Percentiles rank a stretch among this genome's conserved stretches.
Evolutionary conservation across 2,113 vertebrate genomes (phyloP).

Genomic region (Onychostruthus taczanowskii): DNA sequence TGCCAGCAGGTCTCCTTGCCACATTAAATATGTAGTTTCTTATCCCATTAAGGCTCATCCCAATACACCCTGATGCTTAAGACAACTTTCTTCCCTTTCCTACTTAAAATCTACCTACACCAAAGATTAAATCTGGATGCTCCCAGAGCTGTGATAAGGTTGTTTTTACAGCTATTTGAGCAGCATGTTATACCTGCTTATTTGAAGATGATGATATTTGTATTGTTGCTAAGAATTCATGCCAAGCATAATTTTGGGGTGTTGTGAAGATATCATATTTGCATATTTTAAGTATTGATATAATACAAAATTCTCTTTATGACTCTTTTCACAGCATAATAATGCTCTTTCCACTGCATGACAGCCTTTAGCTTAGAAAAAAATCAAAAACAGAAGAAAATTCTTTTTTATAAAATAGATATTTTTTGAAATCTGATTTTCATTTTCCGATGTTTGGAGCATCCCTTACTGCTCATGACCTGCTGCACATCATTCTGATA

Average conservation of each 20-base stretch:
- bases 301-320: constrained; percentile 60
- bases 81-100: constrained; percentile 5
- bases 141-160: constrained; percentile 27
- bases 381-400: neutral
- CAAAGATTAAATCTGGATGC: constrained; percentile 34
- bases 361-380: constrained; percentile 18
- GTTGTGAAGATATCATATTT: constrained; percentile 45
- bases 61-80: neutral
- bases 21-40: neutral
- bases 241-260: constrained; percentile 51
- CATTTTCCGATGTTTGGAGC: neutral
- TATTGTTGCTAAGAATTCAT: constrained; percentile 56
- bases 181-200: constrained; percentile 42
- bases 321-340: constrained; percentile 46
- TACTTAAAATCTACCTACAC: constrained; percentile 6
- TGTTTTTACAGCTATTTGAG: constrained; percentile 54
- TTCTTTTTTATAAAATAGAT: neutral
- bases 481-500: neutral
- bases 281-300: constrained; percentile 65
- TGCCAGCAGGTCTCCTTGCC: neutral
- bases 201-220: constrained; percentile 64
- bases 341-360: constrained; percentile 6
- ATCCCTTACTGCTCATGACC: constrained; percentile 33
- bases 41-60: neutral
- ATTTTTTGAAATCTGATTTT: neutral